Base-by-base conservation (phyloP, 2,113 vertebrate species). In the Neogale vison region DNA sequence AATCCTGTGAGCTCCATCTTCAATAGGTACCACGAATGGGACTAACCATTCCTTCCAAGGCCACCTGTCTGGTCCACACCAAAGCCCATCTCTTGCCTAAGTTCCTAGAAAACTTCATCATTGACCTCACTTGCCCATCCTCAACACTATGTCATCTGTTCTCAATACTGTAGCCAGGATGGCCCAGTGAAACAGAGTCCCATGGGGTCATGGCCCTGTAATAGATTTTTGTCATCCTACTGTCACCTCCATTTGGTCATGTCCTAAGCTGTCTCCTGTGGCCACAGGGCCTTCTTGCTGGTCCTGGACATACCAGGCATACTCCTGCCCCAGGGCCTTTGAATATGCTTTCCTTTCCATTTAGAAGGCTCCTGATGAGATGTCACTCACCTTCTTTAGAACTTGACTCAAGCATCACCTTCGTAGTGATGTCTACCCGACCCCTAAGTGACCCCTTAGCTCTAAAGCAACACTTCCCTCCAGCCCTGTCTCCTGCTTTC, bases 1-100 rank as follows among this genome's bases (percentile, higher is more conserved):
- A 52, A 52, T 52, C 52, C 52, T 4, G 6, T 21, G 6, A 80
- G 18, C 50, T 79, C 47, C 29, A 6, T 50, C 45, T 50, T 50
- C 17, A 50, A 34, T 20, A 34, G 9, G 17, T 34, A 6, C 9
- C 76, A 0, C 2, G 29, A 52, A 34, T 4, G 1, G 0, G 76
- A 34, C 29, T 10, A 34, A 20, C 45, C 15, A 31, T 29, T 34
- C 29, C 45, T 47, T 31, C 29, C 76, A 24, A 18, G 45, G 45
- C 47, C 47, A 18, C 31, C 47, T 20, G 50, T 52, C 50, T 12
- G 77, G 47, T 21, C 31, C 31, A 55, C 18, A 3, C 14, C 15
- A 39, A 6, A 39, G 39, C 71, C 6, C 3, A 42, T 74, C 39
- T 74, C 23, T 74, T 42, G 12, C 18, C 47, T 21, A 31, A 52